A percentile compares a stretch with the other conserved stretches of the same genome.
Evolutionary conservation across 2,113 vertebrate genomes (phyloP).

Genomic region (Notiomystis cincta): DNA sequence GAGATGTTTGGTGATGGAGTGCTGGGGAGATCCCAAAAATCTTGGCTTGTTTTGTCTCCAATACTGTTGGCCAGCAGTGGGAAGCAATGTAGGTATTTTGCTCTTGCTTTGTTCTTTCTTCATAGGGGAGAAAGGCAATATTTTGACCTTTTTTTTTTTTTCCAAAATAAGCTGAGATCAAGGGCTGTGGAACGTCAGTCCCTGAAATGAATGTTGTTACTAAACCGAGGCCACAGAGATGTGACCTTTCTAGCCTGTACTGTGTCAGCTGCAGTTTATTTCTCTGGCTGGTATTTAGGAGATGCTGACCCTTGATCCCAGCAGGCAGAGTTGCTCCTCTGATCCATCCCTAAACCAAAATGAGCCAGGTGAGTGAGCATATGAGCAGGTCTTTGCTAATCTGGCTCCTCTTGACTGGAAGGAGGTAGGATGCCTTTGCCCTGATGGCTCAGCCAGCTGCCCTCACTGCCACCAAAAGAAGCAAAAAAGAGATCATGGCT

Average conservation of each 20-base stretch:
- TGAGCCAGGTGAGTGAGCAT: background rate
- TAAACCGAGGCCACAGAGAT: background rate
- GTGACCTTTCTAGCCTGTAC: background rate
- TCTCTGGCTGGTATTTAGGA: background rate
- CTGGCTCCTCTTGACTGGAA: background rate
- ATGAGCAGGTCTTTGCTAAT: background rate
- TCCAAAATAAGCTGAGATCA: background rate
- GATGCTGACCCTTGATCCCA: background rate
- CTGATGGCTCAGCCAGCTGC: background rate
- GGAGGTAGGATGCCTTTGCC: background rate
- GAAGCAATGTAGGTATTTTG: background rate
- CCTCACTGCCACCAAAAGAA: background rate
- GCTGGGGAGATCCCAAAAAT: background rate
- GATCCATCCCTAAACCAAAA: background rate
- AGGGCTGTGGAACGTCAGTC: background rate
- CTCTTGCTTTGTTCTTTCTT: background rate
- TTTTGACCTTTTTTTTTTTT: background rate
- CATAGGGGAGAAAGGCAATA: background rate
- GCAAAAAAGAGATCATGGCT: background rate
- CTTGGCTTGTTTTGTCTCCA: background rate
- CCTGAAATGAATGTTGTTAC: background rate
- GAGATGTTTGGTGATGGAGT: background rate
- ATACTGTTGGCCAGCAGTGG: background rate
- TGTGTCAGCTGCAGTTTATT: background rate
- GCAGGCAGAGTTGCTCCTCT: background rate